A percentile compares a stretch with the other conserved stretches of the same genome.
Conservation (phyloP, 2,888 invertebrate genomes). For the Beris morrisii region DNA sequence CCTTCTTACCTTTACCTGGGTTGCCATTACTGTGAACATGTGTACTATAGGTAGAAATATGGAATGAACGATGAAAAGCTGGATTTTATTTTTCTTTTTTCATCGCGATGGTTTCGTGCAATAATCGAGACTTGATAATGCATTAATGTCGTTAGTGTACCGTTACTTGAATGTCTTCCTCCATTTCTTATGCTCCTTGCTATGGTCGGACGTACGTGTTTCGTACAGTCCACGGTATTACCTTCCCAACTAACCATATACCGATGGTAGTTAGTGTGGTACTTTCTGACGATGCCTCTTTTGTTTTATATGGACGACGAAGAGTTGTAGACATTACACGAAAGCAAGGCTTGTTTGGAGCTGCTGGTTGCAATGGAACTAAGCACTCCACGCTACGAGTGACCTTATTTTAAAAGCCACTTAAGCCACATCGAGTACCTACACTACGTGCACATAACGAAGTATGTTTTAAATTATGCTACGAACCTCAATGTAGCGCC, state of each 20-base stretch:
- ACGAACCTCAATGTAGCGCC: too few species aligned
- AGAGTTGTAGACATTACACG: neutral
- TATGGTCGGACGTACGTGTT: neutral
- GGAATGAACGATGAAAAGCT: neutral
- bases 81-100: neutral
- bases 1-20: neutral
- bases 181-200: constrained; percentile 6
- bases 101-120: constrained; percentile 16
- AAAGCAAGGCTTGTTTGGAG: constrained; percentile 1
- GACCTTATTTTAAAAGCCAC: constrained; percentile 22
- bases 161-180: constrained; percentile 22
- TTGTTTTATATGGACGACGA: too few species aligned
- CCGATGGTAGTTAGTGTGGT: too few species aligned
- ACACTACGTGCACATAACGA: neutral
- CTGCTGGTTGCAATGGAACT: neutral
- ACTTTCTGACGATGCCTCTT: too few species aligned
- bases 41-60: neutral
- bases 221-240: neutral
- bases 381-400: constrained; percentile 9
- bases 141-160: constrained; percentile 28
- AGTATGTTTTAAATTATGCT: neutral
- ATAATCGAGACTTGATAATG: constrained; percentile 23
- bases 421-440: neutral
- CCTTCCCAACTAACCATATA: too few species aligned
- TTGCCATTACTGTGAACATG: neutral